phyloP scores from a whole-genome alignment of 2,888 invertebrate genomes.

The Andrena dorsata region DNA sequence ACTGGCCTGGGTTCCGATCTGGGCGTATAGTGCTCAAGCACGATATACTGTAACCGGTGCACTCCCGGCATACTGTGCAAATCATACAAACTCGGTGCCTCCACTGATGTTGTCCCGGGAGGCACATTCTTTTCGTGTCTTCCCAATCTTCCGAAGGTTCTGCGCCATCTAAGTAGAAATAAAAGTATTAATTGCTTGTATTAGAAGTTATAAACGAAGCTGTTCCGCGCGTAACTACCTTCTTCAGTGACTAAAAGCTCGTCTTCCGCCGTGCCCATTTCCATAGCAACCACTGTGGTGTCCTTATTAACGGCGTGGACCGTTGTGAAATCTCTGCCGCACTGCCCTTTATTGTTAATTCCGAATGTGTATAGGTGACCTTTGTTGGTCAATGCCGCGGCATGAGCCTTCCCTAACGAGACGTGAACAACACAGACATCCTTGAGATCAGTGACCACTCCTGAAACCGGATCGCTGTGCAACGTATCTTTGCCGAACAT shows the following conservation, averaged over 20 bases:
- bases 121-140: constrained; percentile 87
- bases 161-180: constrained; percentile 68
- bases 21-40: constrained; percentile 92
- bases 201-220: background rate
- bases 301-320: constrained; percentile 85
- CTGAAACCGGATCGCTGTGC: constrained; percentile 90
- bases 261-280: constrained; percentile 85
- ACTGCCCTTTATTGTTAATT: constrained; percentile 98
- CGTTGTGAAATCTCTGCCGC: constrained; percentile 93
- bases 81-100: constrained; percentile 93
- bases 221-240: constrained; percentile 68
- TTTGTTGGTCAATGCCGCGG: constrained; percentile 94
- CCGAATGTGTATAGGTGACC: constrained; percentile 98
- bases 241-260: constrained; percentile 81
- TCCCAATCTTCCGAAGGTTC: constrained; percentile 87
- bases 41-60: constrained; percentile 95
- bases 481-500: constrained; percentile 98
- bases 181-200: background rate
- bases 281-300: constrained; percentile 86
- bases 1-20: constrained; percentile 88
- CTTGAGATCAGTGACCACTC: constrained; percentile 90
- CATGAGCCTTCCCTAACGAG: constrained; percentile 96
- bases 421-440: constrained; percentile 90
- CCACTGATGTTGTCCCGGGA: constrained; percentile 92
- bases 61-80: constrained; percentile 96